These are phyloP conservation scores for Dinoponera quadriceps DNA, from an alignment of 1,140 invertebrate species.

Conservation along the genomic window DNA sequence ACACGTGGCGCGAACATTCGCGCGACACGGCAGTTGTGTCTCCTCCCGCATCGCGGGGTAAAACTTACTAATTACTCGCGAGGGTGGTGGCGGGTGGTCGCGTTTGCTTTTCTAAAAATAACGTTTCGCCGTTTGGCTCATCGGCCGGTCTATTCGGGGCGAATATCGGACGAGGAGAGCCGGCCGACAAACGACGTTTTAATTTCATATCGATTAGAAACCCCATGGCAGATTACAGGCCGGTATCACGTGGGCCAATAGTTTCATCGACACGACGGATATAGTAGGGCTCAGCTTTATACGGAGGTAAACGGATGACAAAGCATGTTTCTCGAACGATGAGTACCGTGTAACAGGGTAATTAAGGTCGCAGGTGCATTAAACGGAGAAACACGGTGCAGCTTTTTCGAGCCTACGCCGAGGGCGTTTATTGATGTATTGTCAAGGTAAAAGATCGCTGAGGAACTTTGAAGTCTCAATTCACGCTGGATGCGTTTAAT, in stretches of 20 bases:
- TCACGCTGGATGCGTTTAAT: slow-evolving; percentile 52
- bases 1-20: not conserved
- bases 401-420: slow-evolving; percentile 60
- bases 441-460: slow-evolving; percentile 58
- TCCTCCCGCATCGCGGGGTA: not conserved
- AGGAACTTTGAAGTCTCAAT: slow-evolving; percentile 54
- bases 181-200: slow-evolving; percentile 61
- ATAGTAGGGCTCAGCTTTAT: slow-evolving; percentile 63
- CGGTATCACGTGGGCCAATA: slow-evolving; percentile 63
- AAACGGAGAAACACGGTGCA: slow-evolving; percentile 63
- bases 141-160: slow-evolving; percentile 34
- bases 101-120: slow-evolving; percentile 34
- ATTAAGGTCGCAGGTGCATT: slow-evolving; percentile 66
- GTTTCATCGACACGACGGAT: slow-evolving; percentile 65
- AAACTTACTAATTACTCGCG: not conserved
- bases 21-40: not conserved
- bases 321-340: slow-evolving; percentile 65
- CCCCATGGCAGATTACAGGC: slow-evolving; percentile 57
- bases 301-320: slow-evolving; percentile 63
- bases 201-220: slow-evolving; percentile 69
- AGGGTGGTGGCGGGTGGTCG: not conserved
- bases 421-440: slow-evolving; percentile 59
- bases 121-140: slow-evolving; percentile 20
- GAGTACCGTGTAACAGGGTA: slow-evolving; percentile 64
- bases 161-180: slow-evolving; percentile 46